These are phyloP conservation scores for Slavum lentiscoides DNA, from an alignment of 2,888 invertebrate genomes.

Conservation along the genomic window DNA sequence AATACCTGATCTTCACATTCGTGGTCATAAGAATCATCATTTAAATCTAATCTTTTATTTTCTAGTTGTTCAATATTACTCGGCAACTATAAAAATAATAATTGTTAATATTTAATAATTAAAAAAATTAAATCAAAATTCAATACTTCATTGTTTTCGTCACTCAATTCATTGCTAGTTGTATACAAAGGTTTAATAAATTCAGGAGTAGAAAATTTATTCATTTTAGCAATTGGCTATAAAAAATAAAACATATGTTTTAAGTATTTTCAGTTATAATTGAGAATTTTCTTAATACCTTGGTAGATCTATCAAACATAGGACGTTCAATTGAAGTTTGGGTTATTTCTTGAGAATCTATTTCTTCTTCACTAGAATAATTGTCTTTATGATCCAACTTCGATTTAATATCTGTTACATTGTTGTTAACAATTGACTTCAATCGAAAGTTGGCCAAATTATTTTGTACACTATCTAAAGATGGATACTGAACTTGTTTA, in stretches of 20 bases:
- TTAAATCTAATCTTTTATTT: slow-evolving; percentile 25
- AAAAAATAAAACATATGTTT: not conserved
- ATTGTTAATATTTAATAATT: not conserved
- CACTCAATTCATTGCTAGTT: slow-evolving; percentile 34
- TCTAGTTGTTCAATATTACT: slow-evolving; percentile 34
- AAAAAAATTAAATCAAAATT: not conserved
- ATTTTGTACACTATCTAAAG: slow-evolving; percentile 9
- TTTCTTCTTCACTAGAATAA: slow-evolving; percentile 42
- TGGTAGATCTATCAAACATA: slow-evolving; percentile 51
- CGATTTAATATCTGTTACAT: slow-evolving; percentile 15
- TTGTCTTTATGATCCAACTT: slow-evolving; percentile 12
- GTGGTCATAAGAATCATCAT: not conserved
- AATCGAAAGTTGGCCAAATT: not conserved
- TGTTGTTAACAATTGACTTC: slow-evolving; percentile 3
- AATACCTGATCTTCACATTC: slow-evolving; percentile 28
- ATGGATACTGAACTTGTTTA: slow-evolving; percentile 35
- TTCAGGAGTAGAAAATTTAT: slow-evolving; percentile 16
- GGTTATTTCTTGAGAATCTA: not conserved
- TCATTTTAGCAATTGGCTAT: slow-evolving; percentile 26
- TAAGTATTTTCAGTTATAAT: not conserved
- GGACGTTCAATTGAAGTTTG: slow-evolving; percentile 1
- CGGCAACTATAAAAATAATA: slow-evolving; percentile 31
- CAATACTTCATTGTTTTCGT: slow-evolving; percentile 40
- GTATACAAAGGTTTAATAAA: slow-evolving; percentile 37
- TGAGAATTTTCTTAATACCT: slow-evolving; percentile 35